Conservation (phyloP, 2,888 invertebrate genomes). For the Nomada fucata region DNA sequence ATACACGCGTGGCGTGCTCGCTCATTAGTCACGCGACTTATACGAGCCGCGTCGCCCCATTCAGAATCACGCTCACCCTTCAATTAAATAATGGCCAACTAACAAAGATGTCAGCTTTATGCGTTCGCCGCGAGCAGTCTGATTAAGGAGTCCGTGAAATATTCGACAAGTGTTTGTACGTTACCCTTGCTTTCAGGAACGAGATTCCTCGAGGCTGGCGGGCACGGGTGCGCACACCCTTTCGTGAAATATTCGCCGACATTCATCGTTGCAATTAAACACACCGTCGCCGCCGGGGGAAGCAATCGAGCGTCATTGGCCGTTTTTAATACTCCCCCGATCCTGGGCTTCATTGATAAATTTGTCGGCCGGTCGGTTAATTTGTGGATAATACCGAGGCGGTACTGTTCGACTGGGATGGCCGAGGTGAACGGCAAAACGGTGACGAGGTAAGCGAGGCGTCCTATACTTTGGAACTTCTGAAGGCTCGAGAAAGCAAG, state of each 20-base stretch:
- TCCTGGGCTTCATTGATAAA: conserved; percentile 1
- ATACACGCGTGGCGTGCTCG: conserved; percentile 14
- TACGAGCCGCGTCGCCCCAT: conserved; percentile 16
- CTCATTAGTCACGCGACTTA: conserved; percentile 48
- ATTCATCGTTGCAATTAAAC: conserved; percentile 9
- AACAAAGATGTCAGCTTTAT: conserved; percentile 46
- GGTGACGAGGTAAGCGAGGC: too few relatives aligned
- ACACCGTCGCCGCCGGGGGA: neutral
- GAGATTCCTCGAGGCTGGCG: neutral
- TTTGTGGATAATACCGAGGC: too few relatives aligned
- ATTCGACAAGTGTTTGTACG: conserved; percentile 14
- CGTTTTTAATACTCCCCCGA: too few relatives aligned
- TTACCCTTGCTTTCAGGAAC: neutral
- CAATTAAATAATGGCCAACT: conserved; percentile 40
- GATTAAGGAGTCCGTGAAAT: conserved; percentile 27
- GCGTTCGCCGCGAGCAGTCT: neutral
- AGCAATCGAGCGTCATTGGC: neutral
- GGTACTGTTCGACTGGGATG: too few relatives aligned
- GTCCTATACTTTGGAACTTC: too few relatives aligned
- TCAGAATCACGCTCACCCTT: conserved; percentile 20
- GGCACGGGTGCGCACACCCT: neutral
- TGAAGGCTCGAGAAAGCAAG: too few relatives aligned
- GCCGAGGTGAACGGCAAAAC: too few relatives aligned
- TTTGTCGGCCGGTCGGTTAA: neutral
- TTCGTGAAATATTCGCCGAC: conserved; percentile 15